Conservation (phyloP, 2,797 vertebrate species). For the Lutra lutra region DNA sequence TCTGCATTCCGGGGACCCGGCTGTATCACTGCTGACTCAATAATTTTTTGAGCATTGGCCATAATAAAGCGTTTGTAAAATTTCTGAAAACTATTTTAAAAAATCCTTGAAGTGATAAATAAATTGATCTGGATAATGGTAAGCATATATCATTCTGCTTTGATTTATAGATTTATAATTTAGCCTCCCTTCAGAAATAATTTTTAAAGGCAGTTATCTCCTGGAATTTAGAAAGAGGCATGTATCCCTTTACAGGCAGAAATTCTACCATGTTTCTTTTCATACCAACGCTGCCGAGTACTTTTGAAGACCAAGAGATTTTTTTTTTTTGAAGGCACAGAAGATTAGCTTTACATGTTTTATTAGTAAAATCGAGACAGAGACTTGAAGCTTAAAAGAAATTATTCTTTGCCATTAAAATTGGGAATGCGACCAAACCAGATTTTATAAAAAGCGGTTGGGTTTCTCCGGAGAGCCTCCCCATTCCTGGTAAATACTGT, state of each 20-base stretch:
- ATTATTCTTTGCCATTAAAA: not conserved
- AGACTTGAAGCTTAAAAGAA: not conserved
- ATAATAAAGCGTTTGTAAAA: conserved; percentile 2
- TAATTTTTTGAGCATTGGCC: conserved; percentile 41
- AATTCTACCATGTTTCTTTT: conserved; percentile 4
- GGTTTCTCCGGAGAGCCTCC: not conserved
- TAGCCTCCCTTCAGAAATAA: conserved; percentile 63
- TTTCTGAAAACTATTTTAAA: conserved; percentile 70
- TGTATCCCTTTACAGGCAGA: not conserved
- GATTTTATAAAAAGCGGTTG: not conserved
- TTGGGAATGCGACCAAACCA: not conserved
- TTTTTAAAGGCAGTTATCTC: conserved; percentile 52
- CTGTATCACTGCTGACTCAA: not conserved
- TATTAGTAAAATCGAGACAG: not conserved
- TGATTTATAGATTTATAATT: conserved; percentile 65
- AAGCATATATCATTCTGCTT: conserved; percentile 42
- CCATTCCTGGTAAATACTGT: not conserved
- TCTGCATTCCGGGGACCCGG: not conserved
- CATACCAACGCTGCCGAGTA: not conserved
- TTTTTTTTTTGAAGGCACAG: not conserved
- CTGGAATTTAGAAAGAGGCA: not conserved
- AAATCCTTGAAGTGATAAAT: conserved; percentile 63
- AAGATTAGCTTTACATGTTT: not conserved
- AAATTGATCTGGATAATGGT: conserved; percentile 46
- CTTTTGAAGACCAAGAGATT: not conserved